A percentile compares a stretch with the other conserved stretches of the same genome.
These are phyloP conservation scores for Cecidostiba fungosa DNA, from an alignment of 2,888 invertebrate genomes.

Conservation along the genomic window DNA sequence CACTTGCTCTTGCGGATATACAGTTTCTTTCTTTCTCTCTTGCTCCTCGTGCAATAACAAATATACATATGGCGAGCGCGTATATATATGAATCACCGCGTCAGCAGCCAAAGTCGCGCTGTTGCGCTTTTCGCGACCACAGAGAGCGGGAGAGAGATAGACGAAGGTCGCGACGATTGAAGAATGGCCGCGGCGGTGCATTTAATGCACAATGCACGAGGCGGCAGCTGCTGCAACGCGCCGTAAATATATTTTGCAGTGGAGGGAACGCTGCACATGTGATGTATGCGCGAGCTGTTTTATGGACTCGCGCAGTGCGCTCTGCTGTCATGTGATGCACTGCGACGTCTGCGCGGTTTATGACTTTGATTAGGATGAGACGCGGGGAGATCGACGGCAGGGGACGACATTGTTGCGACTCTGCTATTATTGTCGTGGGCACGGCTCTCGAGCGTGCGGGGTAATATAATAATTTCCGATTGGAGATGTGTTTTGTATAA, in stretches of 20 bases:
- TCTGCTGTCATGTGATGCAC: neutral
- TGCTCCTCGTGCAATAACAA: neutral
- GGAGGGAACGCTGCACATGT: neutral
- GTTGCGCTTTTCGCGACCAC: slow-evolving; percentile 1
- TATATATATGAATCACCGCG: neutral
- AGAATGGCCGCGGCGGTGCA: slow-evolving; percentile 11
- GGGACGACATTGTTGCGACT: neutral
- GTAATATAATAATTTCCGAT: slow-evolving; percentile 8
- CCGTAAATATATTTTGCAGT: slow-evolving; percentile 12
- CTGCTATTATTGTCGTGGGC: neutral
- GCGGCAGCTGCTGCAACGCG: slow-evolving; percentile 1
- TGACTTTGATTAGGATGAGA: slow-evolving; percentile 5
- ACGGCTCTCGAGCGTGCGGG: neutral
- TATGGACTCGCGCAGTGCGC: slow-evolving; percentile 5
- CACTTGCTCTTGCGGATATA: neutral
- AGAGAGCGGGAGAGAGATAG: neutral
- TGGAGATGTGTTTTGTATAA: neutral
- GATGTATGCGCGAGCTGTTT: slow-evolving; percentile 16
- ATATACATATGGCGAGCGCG: neutral
- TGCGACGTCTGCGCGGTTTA: neutral
- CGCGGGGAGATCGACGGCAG: neutral
- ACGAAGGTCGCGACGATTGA: slow-evolving; percentile 24
- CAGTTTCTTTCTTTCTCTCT: slow-evolving; percentile 11
- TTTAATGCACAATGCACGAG: slow-evolving; percentile 20
- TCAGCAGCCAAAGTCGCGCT: slow-evolving; percentile 4